Conservation (phyloP, 2,888 invertebrate genomes). For the Platerodrilus igneus region DNA sequence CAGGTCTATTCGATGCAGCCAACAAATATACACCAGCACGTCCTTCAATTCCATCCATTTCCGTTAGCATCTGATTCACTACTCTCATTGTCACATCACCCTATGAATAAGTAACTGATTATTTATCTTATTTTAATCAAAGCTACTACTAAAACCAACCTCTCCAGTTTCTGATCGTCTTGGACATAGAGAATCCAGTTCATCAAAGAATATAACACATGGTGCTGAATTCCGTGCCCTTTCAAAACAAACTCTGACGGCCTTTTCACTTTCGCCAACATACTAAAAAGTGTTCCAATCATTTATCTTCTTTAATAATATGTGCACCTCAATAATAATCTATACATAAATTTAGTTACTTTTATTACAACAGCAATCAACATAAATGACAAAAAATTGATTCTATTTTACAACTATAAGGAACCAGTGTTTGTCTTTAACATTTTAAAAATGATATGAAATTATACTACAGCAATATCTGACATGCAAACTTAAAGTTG, state of each 20-base stretch:
- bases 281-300: slow-evolving; percentile 57
- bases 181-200: slow-evolving; percentile 93
- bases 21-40: slow-evolving; percentile 90
- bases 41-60: slow-evolving; percentile 96
- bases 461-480: no score
- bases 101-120: slow-evolving; percentile 33
- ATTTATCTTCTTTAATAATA: no score
- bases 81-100: slow-evolving; percentile 76
- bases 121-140: slow-evolving; percentile 4
- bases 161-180: slow-evolving; percentile 73
- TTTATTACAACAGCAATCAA: no score
- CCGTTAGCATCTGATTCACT: slow-evolving; percentile 94
- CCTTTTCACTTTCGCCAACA: slow-evolving; percentile 96
- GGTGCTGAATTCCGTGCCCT: slow-evolving; percentile 93
- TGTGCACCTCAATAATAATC: no score
- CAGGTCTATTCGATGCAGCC: slow-evolving; percentile 95
- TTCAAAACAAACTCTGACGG: slow-evolving; percentile 93
- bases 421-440: no score
- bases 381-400: no score
- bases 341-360: no score
- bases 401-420: no score
- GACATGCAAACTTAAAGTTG: no score
- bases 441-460: no score
- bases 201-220: slow-evolving; percentile 98
- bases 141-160: slow-evolving; percentile 45